Conservation (phyloP, 2,797 vertebrate species). For the Lithobates sylvaticus region DNA sequence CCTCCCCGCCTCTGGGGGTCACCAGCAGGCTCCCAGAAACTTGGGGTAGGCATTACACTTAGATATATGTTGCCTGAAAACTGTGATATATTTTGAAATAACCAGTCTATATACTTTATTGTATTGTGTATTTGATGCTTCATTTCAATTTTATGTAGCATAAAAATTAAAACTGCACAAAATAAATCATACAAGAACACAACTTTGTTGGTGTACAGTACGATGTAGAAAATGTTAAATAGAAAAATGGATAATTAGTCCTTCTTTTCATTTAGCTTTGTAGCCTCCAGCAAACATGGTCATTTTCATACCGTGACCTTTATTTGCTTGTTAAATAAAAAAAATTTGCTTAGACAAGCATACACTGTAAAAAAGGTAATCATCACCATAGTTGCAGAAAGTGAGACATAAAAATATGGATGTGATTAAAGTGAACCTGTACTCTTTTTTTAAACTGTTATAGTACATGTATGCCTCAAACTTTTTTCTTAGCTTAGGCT, state of each 20-base stretch:
- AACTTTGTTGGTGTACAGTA: background rate
- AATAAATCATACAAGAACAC: conserved; percentile 1
- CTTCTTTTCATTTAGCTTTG: conserved; percentile 1
- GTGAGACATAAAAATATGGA: too few species aligned
- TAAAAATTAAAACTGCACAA: background rate
- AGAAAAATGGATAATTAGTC: conserved; percentile 30
- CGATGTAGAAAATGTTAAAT: conserved; percentile 6
- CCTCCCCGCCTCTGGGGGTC: too few species aligned
- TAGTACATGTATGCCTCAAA: too few species aligned
- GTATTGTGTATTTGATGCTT: background rate
- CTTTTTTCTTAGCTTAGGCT: too few species aligned
- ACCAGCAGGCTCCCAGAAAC: too few species aligned
- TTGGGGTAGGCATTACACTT: too few species aligned
- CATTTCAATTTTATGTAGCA: background rate
- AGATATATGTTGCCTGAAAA: too few species aligned
- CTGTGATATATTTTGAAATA: too few species aligned
- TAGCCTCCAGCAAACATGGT: conserved; percentile 16
- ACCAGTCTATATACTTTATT: too few species aligned
- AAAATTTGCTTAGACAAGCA: conserved; percentile 39
- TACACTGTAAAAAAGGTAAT: conserved; percentile 5
- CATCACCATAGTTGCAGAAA: too few species aligned
- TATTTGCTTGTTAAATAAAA: conserved; percentile 28
- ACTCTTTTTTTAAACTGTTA: too few species aligned
- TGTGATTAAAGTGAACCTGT: too few species aligned
- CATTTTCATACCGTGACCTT: conserved; percentile 42